Evolutionary conservation across 2,797 vertebrate genomes (phyloP).

Genomic region (Argyrosomus regius): DNA sequence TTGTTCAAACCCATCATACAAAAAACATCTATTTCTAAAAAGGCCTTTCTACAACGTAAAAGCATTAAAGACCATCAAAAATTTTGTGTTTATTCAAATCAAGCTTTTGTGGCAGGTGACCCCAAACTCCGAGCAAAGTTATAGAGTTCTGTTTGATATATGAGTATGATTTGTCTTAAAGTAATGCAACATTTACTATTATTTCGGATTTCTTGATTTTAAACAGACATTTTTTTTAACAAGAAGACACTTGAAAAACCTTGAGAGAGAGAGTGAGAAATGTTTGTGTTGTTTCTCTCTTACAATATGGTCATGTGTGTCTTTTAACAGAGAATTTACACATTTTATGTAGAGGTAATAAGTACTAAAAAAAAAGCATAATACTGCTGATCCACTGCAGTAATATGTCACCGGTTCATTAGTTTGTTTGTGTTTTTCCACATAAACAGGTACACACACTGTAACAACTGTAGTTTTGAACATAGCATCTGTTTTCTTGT

Average conservation of each 20-base stretch:
- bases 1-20: too few species aligned
- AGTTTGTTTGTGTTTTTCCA: neutral
- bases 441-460: neutral
- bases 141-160: neutral
- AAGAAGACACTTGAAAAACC: neutral
- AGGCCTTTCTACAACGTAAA: too few species aligned
- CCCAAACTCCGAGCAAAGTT: neutral
- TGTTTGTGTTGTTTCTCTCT: neutral
- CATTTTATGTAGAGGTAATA: neutral
- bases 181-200: neutral
- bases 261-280: neutral
- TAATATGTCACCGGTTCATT: neutral
- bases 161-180: slow-evolving; percentile 14
- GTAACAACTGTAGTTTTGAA: neutral
- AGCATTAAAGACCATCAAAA: too few species aligned
- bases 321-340: neutral
- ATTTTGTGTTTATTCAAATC: too few species aligned
- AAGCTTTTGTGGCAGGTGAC: too few species aligned
- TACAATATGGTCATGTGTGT: neutral
- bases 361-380: neutral
- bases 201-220: neutral
- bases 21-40: too few species aligned
- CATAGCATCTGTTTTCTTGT: neutral
- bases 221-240: neutral
- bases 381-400: neutral